Base-by-base conservation (phyloP, 2,797 vertebrate genomes). In the Paedocypris micromegethes region DNA sequence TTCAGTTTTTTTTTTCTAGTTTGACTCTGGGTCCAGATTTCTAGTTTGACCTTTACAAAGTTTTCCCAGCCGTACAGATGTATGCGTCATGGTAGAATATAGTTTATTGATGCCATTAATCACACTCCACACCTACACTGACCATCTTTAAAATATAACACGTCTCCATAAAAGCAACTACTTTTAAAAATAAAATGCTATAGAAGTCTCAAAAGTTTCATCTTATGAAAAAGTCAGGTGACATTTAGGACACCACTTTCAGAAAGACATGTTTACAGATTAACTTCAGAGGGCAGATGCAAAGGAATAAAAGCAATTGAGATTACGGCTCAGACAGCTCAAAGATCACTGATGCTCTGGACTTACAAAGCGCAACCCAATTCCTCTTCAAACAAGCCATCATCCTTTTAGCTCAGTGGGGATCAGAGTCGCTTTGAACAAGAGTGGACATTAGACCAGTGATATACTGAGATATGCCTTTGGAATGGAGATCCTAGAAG, bases 271-370 rank as follows among this genome's bases (percentile, higher is more conserved):
- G 38, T 67, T 39, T 54, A 44, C 51, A 5, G 23, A 63, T 55
- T 43, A 46, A 53, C 48, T 55, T 64, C 44, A 61, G 43, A 68
- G 58, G 58, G 64, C 50, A 70, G 76, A 46, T 72, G 57, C 49
- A 46, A 44, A 55, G 53, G 45, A 72, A 64, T 45, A 63, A 55
- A 51, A 37, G 54, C 43, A 57, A 4, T 4, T 23, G n/a, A 64
- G 56, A 51, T 65, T 66, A 47, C 2, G 2, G 42, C 53, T 66
- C 51, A 74, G 57, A 54, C 2, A 5, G 51, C 6, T 54, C 48
- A 71, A 47, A 68, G 66, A 64, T 61, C 51, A 58, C 9, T 49
- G 63, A 41, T 53, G 55, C 62, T 58, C 43, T 59, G 5, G 50
- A 75, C 52, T 47, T 46, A 42, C 1, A 45, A 47, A 52, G 23